Base-by-base conservation (phyloP, 64 coral and sea anemone species). In the Montipora cactus region DNA sequence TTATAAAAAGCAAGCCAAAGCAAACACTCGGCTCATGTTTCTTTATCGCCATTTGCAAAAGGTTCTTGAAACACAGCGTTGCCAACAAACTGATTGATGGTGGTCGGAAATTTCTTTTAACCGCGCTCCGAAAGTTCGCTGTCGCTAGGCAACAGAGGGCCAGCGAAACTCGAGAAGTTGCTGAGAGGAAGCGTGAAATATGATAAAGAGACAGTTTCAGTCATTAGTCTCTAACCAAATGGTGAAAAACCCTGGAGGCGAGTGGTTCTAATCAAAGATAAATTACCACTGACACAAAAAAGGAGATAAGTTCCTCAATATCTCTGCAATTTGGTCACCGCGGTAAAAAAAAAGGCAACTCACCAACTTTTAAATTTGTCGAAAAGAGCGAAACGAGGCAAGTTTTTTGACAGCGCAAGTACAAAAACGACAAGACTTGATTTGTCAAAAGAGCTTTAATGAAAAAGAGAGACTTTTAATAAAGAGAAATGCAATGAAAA, bases 101-200 rank as follows among this genome's bases (percentile, higher is more conserved):
- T 50, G 82, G 21, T 71, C 66, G 44, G 82, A 85, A 69, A 85
- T 85, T 46, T 70, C 82, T 71, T 86, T 86, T 86, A 64, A 71
- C 68, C 0, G 6, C 16, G 82, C n/a, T 18, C 82, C 44, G 46
- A 86, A 50, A 68, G 44, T 21, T 51, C 45, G 66, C 66, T 18
- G 82, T 86, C 66, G 64, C 82, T 86, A 86, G 13, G 82, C 47
- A 51, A 86, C 82, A 49, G 15, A 44, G 61, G 3, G 61, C 58
- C 59, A 25, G 25, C 8, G 20, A 71, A 86, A 86, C 66, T 50
- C 68, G 47, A 22, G 13, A 72, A 19, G 62, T 86, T 86, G 82
- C 82, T 51, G 18, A 86, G 82, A 15, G 82, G 66, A 86, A 71
- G 82, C 66, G 82, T 71, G 82, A 86, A 86, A 70, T 50, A 71